Percentiles rank a stretch among this genome's conserved stretches.
phyloP scores from a whole-genome alignment of 2,113 vertebrate genomes.

The Nycticebus coucang region DNA sequence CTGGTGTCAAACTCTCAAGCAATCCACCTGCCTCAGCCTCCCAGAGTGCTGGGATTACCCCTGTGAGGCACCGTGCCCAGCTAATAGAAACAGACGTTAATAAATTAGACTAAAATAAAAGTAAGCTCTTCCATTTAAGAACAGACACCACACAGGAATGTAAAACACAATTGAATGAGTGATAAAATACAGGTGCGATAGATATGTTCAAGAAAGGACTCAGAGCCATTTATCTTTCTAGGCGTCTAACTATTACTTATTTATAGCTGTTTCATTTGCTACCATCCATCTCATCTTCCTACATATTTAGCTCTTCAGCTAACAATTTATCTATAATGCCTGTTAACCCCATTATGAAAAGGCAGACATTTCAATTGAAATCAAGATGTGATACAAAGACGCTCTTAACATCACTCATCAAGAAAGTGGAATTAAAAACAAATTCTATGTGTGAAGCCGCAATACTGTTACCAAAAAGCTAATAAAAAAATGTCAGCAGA shows the following conservation, averaged over 20 bases:
- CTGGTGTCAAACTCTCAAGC: too few relatives aligned
- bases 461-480: fast-evolving
- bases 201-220: neutral
- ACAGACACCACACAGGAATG: neutral
- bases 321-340: too few relatives aligned
- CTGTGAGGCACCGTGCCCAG: too few relatives aligned
- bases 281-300: neutral
- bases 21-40: too few relatives aligned
- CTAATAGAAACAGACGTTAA: neutral
- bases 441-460: neutral
- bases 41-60: too few relatives aligned
- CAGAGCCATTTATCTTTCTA: neutral
- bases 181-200: neutral
- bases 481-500: neutral
- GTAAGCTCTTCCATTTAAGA: neutral
- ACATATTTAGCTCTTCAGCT: neutral
- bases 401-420: fast-evolving
- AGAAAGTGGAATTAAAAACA: neutral
- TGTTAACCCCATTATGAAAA: neutral
- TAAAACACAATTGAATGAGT: neutral
- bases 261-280: neutral
- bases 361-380: too few relatives aligned
- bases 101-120: neutral
- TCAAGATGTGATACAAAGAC: neutral
- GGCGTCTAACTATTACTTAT: neutral